Percentiles rank a stretch among this genome's conserved stretches.
Evolutionary conservation across 2,797 vertebrate genomes (phyloP).

Genomic region (Eulemur mongoz): DNA sequence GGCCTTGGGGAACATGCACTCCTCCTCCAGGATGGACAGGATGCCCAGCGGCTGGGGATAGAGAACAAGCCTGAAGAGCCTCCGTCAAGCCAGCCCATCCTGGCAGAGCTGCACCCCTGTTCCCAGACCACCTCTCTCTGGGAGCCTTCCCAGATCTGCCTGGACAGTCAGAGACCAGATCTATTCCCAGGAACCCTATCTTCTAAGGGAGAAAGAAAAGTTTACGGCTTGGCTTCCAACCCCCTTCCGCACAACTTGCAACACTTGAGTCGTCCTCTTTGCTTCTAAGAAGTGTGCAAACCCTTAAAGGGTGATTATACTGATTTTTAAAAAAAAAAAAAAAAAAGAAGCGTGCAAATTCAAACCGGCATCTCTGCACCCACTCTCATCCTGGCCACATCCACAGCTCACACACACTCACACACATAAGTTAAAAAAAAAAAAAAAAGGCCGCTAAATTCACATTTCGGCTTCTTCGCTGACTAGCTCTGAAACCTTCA

Average conservation of each 20-base stretch:
- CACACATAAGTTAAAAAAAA: not conserved
- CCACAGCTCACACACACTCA: not conserved
- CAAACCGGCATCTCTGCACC: not conserved
- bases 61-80: not conserved
- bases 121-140: not conserved
- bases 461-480: not conserved
- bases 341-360: not conserved
- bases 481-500: not conserved
- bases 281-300: not conserved
- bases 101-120: not conserved
- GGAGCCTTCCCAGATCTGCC: not conserved
- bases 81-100: not conserved
- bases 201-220: not conserved
- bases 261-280: not conserved
- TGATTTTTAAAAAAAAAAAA: not conserved
- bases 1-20: conserved; percentile 98
- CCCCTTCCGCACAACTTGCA: not conserved
- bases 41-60: conserved; percentile 92
- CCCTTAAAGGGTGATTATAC: not conserved
- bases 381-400: not conserved
- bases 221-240: not conserved
- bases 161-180: not conserved
- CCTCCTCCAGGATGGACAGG: conserved; percentile 97
- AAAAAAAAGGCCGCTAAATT: not conserved
- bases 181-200: not conserved